Conservation (phyloP, 1,140 invertebrate species). For the Drosophila guanche region DNA sequence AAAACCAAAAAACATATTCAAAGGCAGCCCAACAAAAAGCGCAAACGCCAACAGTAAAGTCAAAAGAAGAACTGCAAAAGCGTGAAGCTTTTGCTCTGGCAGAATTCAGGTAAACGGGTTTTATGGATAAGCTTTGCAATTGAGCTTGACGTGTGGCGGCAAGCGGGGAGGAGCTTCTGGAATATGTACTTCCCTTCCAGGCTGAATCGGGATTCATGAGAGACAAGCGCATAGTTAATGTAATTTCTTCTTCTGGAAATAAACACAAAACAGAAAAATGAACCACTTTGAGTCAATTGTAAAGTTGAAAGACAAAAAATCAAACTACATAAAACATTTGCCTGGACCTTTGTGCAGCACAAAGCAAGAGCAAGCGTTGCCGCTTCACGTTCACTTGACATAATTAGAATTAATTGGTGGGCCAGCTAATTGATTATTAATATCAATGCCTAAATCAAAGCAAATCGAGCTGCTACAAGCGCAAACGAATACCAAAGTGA, state of each 20-base stretch:
- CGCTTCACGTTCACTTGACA: constrained; percentile 58
- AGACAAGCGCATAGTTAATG: too few species aligned
- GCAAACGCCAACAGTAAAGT: constrained; percentile 57
- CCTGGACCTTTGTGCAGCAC: constrained; percentile 9
- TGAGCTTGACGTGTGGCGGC: constrained; percentile 56
- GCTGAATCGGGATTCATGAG: constrained; percentile 24
- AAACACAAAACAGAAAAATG: constrained; percentile 19
- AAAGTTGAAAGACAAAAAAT: constrained; percentile 43
- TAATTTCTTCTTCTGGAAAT: too few species aligned
- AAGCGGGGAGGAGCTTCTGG: constrained; percentile 12
- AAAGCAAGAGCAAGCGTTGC: constrained; percentile 24
- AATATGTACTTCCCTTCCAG: neutral
- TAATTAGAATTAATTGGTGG: constrained; percentile 74
- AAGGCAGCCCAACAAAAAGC: constrained; percentile 17
- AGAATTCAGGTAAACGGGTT: constrained; percentile 33
- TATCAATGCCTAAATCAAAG: constrained; percentile 68
- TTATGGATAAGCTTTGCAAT: constrained; percentile 68
- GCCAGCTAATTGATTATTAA: constrained; percentile 77
- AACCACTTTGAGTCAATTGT: constrained; percentile 58
- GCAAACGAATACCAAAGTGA: constrained; percentile 68
- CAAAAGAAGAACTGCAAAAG: constrained; percentile 52
- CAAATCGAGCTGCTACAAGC: constrained; percentile 38
- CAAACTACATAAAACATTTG: constrained; percentile 39
- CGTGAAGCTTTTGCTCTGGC: constrained; percentile 52
- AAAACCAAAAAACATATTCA: constrained; percentile 17